phyloP scores from a whole-genome alignment of 1,140 invertebrate genomes.

The Ridgeia piscesae region DNA sequence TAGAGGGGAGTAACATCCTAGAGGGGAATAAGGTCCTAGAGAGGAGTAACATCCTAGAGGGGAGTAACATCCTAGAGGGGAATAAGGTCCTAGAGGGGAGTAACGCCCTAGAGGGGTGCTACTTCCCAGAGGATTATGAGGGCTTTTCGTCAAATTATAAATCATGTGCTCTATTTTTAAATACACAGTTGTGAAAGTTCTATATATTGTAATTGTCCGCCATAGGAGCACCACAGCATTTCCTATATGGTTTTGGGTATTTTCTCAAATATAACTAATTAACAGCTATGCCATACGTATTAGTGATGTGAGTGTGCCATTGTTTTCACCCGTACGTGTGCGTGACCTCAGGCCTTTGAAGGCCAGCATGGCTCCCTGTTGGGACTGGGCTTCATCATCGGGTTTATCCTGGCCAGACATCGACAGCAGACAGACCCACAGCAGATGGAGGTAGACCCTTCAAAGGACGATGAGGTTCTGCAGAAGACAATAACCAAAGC shows the following conservation, averaged over 20 bases:
- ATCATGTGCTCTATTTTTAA: neutral
- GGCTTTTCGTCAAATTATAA: no score
- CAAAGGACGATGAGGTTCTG: conserved; percentile 15
- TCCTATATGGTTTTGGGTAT: neutral
- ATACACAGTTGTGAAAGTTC: neutral
- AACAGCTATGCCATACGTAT: neutral
- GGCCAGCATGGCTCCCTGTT: conserved; percentile 73
- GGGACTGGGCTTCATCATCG: conserved; percentile 69
- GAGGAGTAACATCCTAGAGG: no score
- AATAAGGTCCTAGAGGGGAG: no score
- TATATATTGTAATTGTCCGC: neutral
- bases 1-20: no score
- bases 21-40: no score
- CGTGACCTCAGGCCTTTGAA: conserved; percentile 62
- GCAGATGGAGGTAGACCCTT: conserved; percentile 29
- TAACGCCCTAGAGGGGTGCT: no score
- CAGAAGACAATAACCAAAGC: conserved; percentile 43
- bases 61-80: no score
- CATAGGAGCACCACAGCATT: neutral
- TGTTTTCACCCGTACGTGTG: neutral
- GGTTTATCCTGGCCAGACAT: conserved; percentile 64
- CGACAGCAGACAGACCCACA: conserved; percentile 37
- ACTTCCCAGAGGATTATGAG: no score
- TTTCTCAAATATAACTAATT: neutral
- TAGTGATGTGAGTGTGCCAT: neutral